A percentile compares a stretch with the other conserved stretches of the same genome.
These are phyloP conservation scores for Polyommatus icarus DNA, from an alignment of 2,888 invertebrate species.

Conservation along the genomic window DNA sequence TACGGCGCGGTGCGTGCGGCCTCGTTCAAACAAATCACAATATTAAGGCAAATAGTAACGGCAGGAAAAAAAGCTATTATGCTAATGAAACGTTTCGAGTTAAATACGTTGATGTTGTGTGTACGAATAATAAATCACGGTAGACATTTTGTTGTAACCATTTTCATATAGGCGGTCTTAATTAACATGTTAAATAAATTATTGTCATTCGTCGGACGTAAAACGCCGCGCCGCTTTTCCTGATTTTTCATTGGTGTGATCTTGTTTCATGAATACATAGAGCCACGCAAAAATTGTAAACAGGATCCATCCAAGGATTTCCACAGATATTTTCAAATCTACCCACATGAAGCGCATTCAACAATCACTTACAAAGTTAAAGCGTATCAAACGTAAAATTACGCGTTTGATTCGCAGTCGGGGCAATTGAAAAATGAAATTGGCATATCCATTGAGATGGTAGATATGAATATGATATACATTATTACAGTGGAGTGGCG, in stretches of 20 bases:
- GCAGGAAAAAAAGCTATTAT: slow-evolving; percentile 79
- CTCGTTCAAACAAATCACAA: slow-evolving; percentile 73
- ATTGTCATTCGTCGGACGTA: slow-evolving; percentile 5
- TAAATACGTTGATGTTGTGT: slow-evolving; percentile 76
- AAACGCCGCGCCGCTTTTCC: not conserved
- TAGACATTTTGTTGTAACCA: slow-evolving; percentile 19
- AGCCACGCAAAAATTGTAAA: not conserved
- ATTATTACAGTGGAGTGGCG: slow-evolving; percentile 71
- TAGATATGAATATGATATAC: slow-evolving; percentile 78
- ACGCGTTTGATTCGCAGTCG: slow-evolving; percentile 7
- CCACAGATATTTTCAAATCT: not conserved
- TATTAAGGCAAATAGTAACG: slow-evolving; percentile 78
- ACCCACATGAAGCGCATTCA: not conserved
- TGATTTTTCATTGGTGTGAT: not conserved
- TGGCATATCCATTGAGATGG: slow-evolving; percentile 74
- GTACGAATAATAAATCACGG: slow-evolving; percentile 66
- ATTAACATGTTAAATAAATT: slow-evolving; percentile 15
- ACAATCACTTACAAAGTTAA: not conserved
- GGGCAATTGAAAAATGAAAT: slow-evolving; percentile 53
- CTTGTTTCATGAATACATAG: not conserved
- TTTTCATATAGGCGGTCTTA: slow-evolving; percentile 22
- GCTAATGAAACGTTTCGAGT: slow-evolving; percentile 79
- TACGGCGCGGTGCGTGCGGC: slow-evolving; percentile 79
- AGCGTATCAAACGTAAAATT: slow-evolving; percentile 24
- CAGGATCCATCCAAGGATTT: not conserved